Conservation (phyloP, 2,888 invertebrate genomes). For the Pterostichus niger region DNA sequence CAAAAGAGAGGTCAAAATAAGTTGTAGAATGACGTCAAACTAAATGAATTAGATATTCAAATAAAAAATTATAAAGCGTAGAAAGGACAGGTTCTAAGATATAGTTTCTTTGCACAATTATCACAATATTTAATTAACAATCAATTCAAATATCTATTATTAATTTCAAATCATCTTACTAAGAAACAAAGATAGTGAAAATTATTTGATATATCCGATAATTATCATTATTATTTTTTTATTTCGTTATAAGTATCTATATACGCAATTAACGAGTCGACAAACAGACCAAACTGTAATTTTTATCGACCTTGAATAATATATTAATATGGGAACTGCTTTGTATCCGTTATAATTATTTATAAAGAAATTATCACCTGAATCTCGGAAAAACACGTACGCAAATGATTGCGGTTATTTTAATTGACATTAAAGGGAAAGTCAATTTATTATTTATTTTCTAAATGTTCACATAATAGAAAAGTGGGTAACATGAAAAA, state of each 20-base stretch:
- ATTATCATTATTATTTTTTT: not conserved
- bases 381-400: conserved; percentile 35
- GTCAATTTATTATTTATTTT: too few relatives aligned
- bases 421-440: too few relatives aligned
- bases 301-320: conserved; percentile 34
- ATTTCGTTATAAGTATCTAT: not conserved
- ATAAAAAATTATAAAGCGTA: conserved; percentile 29
- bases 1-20: conserved; percentile 21
- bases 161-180: not conserved
- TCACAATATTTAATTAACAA: conserved; percentile 8
- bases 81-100: conserved; percentile 22
- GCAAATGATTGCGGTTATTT: not conserved
- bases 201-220: conserved; percentile 35
- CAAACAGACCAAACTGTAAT: not conserved
- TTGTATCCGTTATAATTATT: conserved; percentile 31
- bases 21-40: conserved; percentile 20
- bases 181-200: not conserved
- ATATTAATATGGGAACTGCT: conserved; percentile 44
- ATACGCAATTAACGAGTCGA: conserved; percentile 27
- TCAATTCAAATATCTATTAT: not conserved
- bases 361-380: not conserved
- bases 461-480: too few relatives aligned
- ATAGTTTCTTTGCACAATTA: conserved; percentile 12
- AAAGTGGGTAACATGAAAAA: too few relatives aligned
- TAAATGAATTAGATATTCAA: not conserved